These are phyloP conservation scores for Elaphurus davidianus DNA, from an alignment of 2,113 vertebrate species.

Conservation along the genomic window DNA sequence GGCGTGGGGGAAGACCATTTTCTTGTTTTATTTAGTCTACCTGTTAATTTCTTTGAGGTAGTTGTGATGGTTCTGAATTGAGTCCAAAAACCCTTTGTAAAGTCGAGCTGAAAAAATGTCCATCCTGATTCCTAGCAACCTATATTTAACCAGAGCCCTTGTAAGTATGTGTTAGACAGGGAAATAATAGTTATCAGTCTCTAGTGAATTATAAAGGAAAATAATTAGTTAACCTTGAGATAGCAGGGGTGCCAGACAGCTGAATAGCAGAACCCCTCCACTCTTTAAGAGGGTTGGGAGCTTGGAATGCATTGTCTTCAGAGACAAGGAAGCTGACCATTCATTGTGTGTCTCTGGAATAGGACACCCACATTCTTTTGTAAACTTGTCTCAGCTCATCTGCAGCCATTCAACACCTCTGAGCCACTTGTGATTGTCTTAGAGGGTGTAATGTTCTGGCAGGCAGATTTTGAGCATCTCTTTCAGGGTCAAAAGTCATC, in stretches of 20 bases:
- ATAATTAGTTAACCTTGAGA: slow-evolving; percentile 72
- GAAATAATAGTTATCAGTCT: slow-evolving; percentile 74
- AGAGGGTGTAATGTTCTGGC: slow-evolving; percentile 18
- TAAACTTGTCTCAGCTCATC: slow-evolving; percentile 53
- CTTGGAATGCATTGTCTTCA: slow-evolving; percentile 69
- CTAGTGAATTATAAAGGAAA: slow-evolving; percentile 67
- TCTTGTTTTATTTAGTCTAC: background rate
- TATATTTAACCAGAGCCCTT: slow-evolving; percentile 70
- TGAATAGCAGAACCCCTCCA: slow-evolving; percentile 53
- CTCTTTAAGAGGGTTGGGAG: slow-evolving; percentile 44
- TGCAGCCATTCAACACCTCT: slow-evolving; percentile 57
- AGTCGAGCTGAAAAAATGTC: slow-evolving; percentile 34
- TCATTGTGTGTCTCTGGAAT: slow-evolving; percentile 7
- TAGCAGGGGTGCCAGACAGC: slow-evolving; percentile 66
- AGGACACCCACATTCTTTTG: slow-evolving; percentile 49
- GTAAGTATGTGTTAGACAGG: slow-evolving; percentile 69
- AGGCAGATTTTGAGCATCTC: slow-evolving; percentile 7
- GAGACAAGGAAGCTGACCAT: slow-evolving; percentile 24
- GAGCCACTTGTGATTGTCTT: slow-evolving; percentile 28
- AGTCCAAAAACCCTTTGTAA: slow-evolving; percentile 35
- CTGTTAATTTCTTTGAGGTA: slow-evolving; percentile 9
- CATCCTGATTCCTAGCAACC: slow-evolving; percentile 40
- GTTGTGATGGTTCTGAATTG: background rate
- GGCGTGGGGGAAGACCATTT: background rate
- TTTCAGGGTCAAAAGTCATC: background rate